These are phyloP conservation scores for Halichoeres trimaculatus DNA, from an alignment of 2,113 vertebrate species.

Conservation along the genomic window DNA sequence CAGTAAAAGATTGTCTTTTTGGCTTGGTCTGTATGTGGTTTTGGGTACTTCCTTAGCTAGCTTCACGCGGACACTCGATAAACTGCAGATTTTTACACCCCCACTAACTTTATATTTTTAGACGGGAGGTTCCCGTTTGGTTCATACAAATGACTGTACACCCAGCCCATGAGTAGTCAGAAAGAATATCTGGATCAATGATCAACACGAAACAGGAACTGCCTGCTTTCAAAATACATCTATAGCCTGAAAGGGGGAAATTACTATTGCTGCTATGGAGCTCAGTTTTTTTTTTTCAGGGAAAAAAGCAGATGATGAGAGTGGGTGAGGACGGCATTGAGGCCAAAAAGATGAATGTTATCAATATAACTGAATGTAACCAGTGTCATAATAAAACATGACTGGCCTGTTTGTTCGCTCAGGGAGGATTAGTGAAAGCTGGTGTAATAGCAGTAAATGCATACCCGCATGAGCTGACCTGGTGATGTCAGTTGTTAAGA, in stretches of 20 bases:
- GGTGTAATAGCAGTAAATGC: constrained; percentile 15
- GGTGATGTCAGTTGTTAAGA: constrained; percentile 5
- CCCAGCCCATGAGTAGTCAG: too few relatives aligned
- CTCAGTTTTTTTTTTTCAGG: constrained; percentile 55
- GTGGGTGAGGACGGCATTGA: background rate
- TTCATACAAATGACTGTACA: too few relatives aligned
- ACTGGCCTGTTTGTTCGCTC: background rate
- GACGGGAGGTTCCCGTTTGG: too few relatives aligned
- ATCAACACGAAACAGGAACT: too few relatives aligned
- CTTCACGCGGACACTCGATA: too few relatives aligned
- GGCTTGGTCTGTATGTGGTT: too few relatives aligned
- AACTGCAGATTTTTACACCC: too few relatives aligned
- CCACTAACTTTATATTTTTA: too few relatives aligned
- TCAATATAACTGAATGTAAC: background rate
- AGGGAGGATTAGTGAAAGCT: constrained; percentile 15
- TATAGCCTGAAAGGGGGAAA: constrained; percentile 26
- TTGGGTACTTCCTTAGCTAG: too few relatives aligned
- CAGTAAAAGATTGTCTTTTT: too few relatives aligned
- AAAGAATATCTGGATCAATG: constrained; percentile 11
- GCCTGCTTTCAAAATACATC: constrained; percentile 25
- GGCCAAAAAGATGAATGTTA: constrained; percentile 15
- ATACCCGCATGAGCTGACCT: constrained; percentile 22
- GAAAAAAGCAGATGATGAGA: constrained; percentile 42
- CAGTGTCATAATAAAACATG: constrained; percentile 4
- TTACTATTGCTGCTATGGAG: constrained; percentile 63